Conservation (phyloP, 2,888 invertebrate species). For the Oscheius sp. region DNA sequence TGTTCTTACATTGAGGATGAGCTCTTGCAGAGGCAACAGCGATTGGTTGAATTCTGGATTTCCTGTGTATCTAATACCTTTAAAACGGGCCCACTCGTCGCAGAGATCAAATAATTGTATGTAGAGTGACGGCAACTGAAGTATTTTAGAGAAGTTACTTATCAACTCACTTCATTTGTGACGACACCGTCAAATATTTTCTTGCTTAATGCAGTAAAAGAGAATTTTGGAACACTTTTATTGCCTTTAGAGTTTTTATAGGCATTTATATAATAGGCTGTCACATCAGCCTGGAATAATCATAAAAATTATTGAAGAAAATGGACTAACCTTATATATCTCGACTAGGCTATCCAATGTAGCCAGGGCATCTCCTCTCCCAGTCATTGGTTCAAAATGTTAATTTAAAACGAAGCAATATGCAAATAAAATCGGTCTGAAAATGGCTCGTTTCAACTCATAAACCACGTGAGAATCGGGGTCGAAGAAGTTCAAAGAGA, state of each 20-base stretch:
- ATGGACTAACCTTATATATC: not conserved
- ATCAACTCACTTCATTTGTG: not conserved
- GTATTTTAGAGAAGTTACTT: not conserved
- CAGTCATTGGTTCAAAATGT: not conserved
- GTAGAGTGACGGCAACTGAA: constrained; percentile 9
- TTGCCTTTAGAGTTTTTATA: not conserved
- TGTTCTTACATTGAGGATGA: not conserved
- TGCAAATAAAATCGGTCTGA: no score
- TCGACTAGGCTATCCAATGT: constrained; percentile 1
- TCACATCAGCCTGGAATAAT: constrained; percentile 1
- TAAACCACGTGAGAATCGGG: no score
- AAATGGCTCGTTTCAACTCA: no score
- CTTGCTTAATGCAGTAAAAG: not conserved
- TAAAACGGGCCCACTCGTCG: not conserved
- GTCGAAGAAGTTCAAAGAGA: not conserved
- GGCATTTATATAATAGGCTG: constrained; percentile 3
- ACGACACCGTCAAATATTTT: constrained; percentile 16
- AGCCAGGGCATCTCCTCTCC: not conserved
- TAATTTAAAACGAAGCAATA: no score
- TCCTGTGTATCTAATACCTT: not conserved
- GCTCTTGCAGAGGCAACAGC: not conserved
- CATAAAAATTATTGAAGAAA: not conserved
- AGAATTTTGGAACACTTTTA: not conserved
- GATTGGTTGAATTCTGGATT: not conserved
- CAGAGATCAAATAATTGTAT: constrained; percentile 11